Evolutionary conservation across 2,113 vertebrate genomes (phyloP).

Genomic region (Thunnus maccoyii): DNA sequence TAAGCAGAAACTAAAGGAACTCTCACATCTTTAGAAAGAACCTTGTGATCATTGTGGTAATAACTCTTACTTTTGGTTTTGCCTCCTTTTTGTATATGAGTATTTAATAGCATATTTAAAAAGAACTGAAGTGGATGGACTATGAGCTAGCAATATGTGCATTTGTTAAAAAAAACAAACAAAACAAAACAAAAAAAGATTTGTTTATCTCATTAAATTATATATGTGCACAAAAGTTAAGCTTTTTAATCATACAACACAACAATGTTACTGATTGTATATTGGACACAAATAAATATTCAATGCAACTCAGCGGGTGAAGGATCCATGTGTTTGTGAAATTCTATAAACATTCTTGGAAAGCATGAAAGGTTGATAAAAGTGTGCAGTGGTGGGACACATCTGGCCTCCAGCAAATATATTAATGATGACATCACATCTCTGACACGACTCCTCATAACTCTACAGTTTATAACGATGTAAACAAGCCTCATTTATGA

Average conservation of each 20-base stretch:
- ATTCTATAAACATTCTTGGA: no score
- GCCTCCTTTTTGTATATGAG: conserved; percentile 57
- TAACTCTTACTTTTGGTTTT: conserved; percentile 24
- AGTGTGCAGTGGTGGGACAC: no score
- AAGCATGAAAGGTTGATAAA: no score
- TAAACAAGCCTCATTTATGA: no score
- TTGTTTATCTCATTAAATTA: conserved; percentile 43
- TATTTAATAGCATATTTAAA: conserved; percentile 65
- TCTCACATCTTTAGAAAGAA: neutral
- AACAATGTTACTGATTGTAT: conserved; percentile 64
- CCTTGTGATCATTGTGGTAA: conserved; percentile 5
- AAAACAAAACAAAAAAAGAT: conserved; percentile 8
- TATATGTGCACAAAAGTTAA: conserved; percentile 58
- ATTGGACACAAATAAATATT: conserved; percentile 71
- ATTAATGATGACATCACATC: no score
- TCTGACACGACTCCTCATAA: no score
- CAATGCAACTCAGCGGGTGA: conserved; percentile 27
- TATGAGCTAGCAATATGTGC: conserved; percentile 62
- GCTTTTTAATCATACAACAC: conserved; percentile 64
- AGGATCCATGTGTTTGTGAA: no score
- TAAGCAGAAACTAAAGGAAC: conserved; percentile 15
- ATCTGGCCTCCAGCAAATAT: no score
- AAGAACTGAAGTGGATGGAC: conserved; percentile 50
- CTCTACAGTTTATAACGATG: no score
- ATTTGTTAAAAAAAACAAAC: conserved; percentile 68